Conservation (phyloP, 2,888 invertebrate species). For the Plagodis dolabraria region DNA sequence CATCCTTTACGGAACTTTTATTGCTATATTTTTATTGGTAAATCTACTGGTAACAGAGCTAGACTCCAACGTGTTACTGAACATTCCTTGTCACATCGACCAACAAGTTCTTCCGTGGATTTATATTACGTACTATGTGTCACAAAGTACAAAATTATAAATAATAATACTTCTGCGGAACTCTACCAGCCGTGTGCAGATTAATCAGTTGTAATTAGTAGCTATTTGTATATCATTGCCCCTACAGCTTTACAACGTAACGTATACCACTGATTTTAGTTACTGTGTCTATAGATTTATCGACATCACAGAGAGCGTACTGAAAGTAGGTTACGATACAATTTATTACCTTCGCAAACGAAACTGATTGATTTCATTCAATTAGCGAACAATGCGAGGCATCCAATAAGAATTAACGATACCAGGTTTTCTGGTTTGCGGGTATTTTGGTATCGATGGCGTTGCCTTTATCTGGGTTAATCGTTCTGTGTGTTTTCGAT, state of each 20-base stretch:
- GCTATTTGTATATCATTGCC: neutral
- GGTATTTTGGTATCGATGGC: constrained; percentile 50
- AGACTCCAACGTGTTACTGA: no score
- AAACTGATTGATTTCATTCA: constrained; percentile 54
- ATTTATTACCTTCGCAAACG: constrained; percentile 34
- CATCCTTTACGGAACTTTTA: no score
- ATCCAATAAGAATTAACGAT: constrained; percentile 60
- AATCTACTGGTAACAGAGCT: no score
- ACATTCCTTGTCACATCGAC: no score
- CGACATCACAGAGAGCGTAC: constrained; percentile 6
- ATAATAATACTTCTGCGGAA: no score
- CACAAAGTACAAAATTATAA: no score
- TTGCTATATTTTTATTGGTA: no score
- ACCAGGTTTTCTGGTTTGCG: constrained; percentile 52
- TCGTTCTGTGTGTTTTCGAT: constrained; percentile 59
- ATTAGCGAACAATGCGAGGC: constrained; percentile 56
- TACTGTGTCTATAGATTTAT: constrained; percentile 12
- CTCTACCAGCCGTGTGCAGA: no score
- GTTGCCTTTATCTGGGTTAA: constrained; percentile 58
- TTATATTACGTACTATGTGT: no score
- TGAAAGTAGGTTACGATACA: constrained; percentile 27
- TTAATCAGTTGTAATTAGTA: no score
- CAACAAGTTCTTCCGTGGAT: no score
- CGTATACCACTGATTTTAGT: constrained; percentile 1
- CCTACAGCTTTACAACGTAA: neutral